Evolutionary conservation across 2,888 invertebrate genomes (phyloP).

Genomic region (Apodemia duryi): DNA sequence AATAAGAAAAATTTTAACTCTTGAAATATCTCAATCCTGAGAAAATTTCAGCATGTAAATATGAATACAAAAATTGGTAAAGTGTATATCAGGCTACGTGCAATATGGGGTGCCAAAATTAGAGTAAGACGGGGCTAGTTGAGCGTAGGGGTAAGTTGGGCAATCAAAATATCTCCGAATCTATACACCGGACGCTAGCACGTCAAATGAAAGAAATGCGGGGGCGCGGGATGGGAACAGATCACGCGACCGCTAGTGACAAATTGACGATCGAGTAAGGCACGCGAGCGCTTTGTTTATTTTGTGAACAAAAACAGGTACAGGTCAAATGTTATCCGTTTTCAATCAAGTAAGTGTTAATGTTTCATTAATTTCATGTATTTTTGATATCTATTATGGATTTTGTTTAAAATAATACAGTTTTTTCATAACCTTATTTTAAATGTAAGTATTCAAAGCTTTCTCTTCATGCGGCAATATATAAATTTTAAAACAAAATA

Average conservation of each 20-base stretch:
- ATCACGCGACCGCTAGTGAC: background rate
- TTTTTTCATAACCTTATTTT: conserved; percentile 6
- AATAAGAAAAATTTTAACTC: too few relatives aligned
- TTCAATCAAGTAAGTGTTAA: conserved; percentile 9
- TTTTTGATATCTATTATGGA: conserved; percentile 4
- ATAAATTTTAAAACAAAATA: background rate
- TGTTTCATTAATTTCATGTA: conserved; percentile 2
- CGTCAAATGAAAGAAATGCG: conserved; percentile 5
- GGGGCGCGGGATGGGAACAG: background rate
- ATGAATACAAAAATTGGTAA: too few relatives aligned
- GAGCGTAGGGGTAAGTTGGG: conserved; percentile 21
- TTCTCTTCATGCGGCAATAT: too few relatives aligned
- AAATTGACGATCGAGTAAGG: conserved; percentile 1
- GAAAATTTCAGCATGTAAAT: background rate
- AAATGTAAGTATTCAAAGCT: background rate
- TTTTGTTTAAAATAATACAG: conserved; percentile 5
- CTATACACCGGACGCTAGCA: conserved; percentile 15
- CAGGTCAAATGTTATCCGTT: conserved; percentile 2
- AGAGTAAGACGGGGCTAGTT: background rate
- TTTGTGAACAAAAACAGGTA: background rate
- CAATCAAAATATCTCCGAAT: conserved; percentile 20
- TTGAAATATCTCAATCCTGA: too few relatives aligned
- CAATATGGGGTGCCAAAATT: background rate
- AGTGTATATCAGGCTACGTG: too few relatives aligned
- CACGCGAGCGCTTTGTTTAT: conserved; percentile 4